Percentiles rank a stretch among this genome's conserved stretches.
phyloP scores from a whole-genome alignment of 2,113 vertebrate genomes.

The Hippolais icterina region DNA sequence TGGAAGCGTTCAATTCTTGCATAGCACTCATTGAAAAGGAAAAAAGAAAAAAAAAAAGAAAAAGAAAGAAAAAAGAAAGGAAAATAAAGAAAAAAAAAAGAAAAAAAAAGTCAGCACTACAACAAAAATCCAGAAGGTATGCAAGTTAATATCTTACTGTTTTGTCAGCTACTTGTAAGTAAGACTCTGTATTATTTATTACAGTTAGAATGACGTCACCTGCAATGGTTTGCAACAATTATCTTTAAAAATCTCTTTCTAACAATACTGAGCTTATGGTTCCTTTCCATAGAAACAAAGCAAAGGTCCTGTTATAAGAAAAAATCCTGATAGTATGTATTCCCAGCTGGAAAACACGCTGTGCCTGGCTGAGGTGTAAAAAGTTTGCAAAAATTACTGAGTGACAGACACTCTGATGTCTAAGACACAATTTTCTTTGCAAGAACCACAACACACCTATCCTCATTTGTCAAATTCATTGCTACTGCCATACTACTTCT shows the following conservation, averaged over 20 bases:
- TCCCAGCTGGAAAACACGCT: not conserved
- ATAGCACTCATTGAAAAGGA: not conserved
- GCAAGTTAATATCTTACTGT: not conserved
- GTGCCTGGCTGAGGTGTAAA: not conserved
- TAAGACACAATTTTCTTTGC: not conserved
- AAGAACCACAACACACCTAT: not conserved
- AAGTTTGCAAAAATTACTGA: not conserved
- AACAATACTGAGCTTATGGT: not conserved
- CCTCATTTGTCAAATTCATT: not conserved
- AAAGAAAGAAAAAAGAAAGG: too few species aligned
- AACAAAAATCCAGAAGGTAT: not conserved
- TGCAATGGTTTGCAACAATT: not conserved
- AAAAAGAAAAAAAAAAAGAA: not conserved
- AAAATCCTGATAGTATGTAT: not conserved
- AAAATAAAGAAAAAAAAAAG: too few species aligned
- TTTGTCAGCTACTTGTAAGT: not conserved
- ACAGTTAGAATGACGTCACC: not conserved
- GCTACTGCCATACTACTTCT: not conserved
- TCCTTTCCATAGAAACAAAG: not conserved
- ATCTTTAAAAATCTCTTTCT: not conserved
- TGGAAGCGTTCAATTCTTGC: not conserved
- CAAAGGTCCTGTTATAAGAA: not conserved
- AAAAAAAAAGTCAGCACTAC: not conserved
- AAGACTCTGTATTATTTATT: not conserved
- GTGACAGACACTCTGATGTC: not conserved